These are phyloP conservation scores for Cecropterus lyciades DNA, from an alignment of 1,140 invertebrate species.

Conservation along the genomic window DNA sequence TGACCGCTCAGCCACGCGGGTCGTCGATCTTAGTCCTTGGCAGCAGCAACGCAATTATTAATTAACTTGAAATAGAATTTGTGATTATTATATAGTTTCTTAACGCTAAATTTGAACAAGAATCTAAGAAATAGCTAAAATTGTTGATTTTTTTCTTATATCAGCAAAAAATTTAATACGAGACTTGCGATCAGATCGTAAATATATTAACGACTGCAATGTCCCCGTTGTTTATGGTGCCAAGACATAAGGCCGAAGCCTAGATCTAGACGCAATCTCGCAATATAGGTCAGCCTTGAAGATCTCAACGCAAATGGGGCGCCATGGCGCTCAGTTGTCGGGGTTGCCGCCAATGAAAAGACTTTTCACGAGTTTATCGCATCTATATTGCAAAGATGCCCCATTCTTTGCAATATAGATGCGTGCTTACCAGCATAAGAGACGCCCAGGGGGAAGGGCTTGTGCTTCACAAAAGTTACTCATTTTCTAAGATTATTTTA, in stretches of 20 bases:
- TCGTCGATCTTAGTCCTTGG: no score
- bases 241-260: slow-evolving; percentile 19
- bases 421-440: background rate
- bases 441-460: no score
- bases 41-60: no score
- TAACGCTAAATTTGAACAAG: no score
- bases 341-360: background rate
- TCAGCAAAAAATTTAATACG: background rate
- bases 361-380: slow-evolving; percentile 5
- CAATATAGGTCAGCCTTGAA: slow-evolving; percentile 13
- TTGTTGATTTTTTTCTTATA: no score
- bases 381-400: no score
- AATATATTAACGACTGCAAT: slow-evolving; percentile 21
- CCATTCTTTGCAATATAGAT: no score
- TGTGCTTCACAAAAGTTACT: no score
- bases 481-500: background rate
- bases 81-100: no score
- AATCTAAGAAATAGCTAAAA: no score
- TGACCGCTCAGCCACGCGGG: no score
- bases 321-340: background rate
- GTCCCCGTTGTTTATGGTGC: slow-evolving; percentile 19
- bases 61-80: no score
- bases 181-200: slow-evolving; percentile 7
- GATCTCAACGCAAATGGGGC: background rate
- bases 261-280: slow-evolving; percentile 11